phyloP scores from a whole-genome alignment of 2,888 invertebrate species.

The Lobophora halterata region DNA sequence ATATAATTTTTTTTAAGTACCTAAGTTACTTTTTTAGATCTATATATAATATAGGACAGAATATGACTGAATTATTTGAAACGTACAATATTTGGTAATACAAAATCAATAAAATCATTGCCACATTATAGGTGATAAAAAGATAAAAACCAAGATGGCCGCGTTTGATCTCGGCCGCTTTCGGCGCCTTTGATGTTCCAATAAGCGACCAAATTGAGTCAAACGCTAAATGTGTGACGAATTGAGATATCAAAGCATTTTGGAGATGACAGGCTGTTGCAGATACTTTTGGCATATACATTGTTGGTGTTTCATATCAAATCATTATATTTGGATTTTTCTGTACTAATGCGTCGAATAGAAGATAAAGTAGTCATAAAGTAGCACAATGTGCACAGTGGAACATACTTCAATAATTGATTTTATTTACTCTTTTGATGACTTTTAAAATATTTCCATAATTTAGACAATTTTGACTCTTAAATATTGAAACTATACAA shows the following conservation, averaged over 20 bases:
- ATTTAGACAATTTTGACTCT: too few species aligned
- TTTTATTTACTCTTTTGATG: too few species aligned
- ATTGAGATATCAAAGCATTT: constrained; percentile 76
- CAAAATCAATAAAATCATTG: constrained; percentile 78
- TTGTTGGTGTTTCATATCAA: constrained; percentile 16
- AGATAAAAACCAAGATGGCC: constrained; percentile 46
- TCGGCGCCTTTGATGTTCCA: constrained; percentile 72
- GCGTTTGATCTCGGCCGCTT: constrained; percentile 61
- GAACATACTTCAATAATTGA: too few species aligned
- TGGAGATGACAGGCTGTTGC: constrained; percentile 46
- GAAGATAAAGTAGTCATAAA: too few species aligned
- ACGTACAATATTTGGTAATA: constrained; percentile 61
- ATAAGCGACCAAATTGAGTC: constrained; percentile 79
- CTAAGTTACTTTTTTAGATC: too few species aligned
- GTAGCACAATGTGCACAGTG: too few species aligned
- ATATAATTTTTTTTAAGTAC: too few species aligned
- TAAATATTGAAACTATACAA: too few species aligned
- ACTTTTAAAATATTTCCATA: too few species aligned
- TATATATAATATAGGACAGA: too few species aligned
- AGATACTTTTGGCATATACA: constrained; percentile 32
- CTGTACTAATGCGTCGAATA: constrained; percentile 4
- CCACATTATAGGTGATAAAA: constrained; percentile 32
- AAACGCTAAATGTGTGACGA: constrained; percentile 77
- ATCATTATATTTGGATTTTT: neutral
- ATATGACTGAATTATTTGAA: too few species aligned